phyloP scores from a whole-genome alignment of 2,888 invertebrate species.

The Nasonovia ribisnigri region DNA sequence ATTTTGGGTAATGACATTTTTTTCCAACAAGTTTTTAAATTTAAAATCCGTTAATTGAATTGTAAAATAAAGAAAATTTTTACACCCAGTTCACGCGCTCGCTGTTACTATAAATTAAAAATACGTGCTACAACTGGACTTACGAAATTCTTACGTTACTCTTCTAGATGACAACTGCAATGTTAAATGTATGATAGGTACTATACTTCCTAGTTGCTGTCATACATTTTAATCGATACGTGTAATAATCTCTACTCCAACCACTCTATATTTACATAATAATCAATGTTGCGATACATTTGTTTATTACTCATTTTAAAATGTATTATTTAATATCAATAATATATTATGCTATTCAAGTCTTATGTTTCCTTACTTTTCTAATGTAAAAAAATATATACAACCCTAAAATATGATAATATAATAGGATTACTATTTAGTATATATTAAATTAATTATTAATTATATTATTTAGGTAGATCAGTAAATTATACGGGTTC shows the following conservation, averaged over 20 bases:
- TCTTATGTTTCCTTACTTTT: not conserved
- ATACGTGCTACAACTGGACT: not conserved
- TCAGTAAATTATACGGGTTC: not conserved
- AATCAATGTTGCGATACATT: not conserved
- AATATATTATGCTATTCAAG: not conserved
- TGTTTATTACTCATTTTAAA: too few species aligned
- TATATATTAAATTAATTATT: not conserved
- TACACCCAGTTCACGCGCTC: not conserved
- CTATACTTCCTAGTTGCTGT: not conserved
- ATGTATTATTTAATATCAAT: not conserved
- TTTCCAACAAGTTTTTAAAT: not conserved
- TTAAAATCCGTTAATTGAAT: slow-evolving; percentile 31
- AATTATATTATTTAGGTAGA: not conserved
- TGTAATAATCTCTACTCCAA: not conserved
- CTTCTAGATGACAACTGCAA: not conserved
- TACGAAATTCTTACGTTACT: not conserved
- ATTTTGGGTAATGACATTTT: slow-evolving; percentile 28
- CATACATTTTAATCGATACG: not conserved
- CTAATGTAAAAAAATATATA: not conserved
- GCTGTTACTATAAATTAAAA: slow-evolving; percentile 14
- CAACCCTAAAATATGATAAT: not conserved
- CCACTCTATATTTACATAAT: not conserved
- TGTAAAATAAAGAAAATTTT: not conserved
- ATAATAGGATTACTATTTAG: too few species aligned
- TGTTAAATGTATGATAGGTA: not conserved